These are phyloP conservation scores for Dione vanillae DNA, from an alignment of 2,888 invertebrate species.

Conservation along the genomic window DNA sequence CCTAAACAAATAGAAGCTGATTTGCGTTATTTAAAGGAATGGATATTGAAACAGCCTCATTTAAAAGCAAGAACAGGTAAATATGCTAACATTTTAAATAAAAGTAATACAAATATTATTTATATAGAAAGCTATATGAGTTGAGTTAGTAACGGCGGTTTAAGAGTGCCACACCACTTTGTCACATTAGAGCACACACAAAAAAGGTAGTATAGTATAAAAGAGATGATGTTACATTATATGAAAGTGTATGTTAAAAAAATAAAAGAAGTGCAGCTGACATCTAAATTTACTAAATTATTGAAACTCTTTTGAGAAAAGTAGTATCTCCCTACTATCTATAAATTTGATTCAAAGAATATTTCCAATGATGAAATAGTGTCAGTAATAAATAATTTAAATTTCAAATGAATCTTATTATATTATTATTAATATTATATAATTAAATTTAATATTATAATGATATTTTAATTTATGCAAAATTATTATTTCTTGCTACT, in stretches of 20 bases:
- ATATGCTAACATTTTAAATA: not conserved
- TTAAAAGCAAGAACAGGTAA: constrained; percentile 82
- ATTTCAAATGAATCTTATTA: too few species aligned
- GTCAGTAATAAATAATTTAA: too few species aligned
- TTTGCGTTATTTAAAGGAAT: constrained; percentile 75
- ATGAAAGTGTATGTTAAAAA: too few species aligned
- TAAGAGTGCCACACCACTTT: too few species aligned
- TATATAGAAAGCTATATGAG: not conserved
- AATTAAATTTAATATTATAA: constrained; percentile 1
- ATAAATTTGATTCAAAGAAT: not conserved
- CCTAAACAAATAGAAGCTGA: constrained; percentile 70
- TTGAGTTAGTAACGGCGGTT: not conserved
- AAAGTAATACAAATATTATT: not conserved
- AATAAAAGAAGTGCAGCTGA: too few species aligned
- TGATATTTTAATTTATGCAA: not conserved
- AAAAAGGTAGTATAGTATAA: too few species aligned
- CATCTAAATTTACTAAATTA: too few species aligned
- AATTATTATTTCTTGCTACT: constrained; percentile 10
- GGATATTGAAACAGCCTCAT: constrained; percentile 83
- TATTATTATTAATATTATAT: too few species aligned
- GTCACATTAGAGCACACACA: too few species aligned
- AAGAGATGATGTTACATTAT: too few species aligned
- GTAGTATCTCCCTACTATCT: not conserved
- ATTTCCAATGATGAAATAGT: not conserved
- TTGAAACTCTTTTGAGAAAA: too few species aligned